These are phyloP conservation scores for Tipula helvola DNA, from an alignment of 2,888 invertebrate species.

Conservation along the genomic window DNA sequence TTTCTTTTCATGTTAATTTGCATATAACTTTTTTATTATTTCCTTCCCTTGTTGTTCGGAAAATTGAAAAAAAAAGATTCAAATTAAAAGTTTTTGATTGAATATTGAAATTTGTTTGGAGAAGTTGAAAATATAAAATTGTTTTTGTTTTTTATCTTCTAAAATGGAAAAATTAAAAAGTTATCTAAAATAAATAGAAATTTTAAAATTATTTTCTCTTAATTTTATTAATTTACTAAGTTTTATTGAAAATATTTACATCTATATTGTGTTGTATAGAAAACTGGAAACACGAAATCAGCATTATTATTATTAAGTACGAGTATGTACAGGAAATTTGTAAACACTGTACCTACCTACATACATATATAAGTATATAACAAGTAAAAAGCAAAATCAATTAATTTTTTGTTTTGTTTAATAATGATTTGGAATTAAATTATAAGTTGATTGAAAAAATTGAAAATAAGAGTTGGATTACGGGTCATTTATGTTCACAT, in stretches of 20 bases:
- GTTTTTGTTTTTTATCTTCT: neutral
- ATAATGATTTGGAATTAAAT: neutral
- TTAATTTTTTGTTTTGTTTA: neutral
- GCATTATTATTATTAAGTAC: neutral
- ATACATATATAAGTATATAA: neutral
- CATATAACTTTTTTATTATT: neutral
- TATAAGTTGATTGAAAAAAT: neutral
- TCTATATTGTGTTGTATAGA: neutral
- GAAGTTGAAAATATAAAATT: neutral
- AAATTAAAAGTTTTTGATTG: slow-evolving; percentile 4
- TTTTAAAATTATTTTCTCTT: neutral
- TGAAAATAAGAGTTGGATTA: neutral
- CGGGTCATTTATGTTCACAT: neutral
- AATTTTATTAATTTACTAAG: neutral
- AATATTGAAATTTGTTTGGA: neutral
- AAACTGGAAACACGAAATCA: neutral
- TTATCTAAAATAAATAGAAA: neutral
- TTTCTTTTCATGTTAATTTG: neutral
- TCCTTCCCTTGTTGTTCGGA: neutral
- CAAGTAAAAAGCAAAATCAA: neutral
- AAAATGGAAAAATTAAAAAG: neutral
- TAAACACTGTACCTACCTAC: neutral
- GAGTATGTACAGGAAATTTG: neutral
- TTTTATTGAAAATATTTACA: neutral
- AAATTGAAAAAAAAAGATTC: neutral